Evolutionary conservation across 2,888 invertebrate genomes (phyloP).

Genomic region (Rhamnusium bicolor): DNA sequence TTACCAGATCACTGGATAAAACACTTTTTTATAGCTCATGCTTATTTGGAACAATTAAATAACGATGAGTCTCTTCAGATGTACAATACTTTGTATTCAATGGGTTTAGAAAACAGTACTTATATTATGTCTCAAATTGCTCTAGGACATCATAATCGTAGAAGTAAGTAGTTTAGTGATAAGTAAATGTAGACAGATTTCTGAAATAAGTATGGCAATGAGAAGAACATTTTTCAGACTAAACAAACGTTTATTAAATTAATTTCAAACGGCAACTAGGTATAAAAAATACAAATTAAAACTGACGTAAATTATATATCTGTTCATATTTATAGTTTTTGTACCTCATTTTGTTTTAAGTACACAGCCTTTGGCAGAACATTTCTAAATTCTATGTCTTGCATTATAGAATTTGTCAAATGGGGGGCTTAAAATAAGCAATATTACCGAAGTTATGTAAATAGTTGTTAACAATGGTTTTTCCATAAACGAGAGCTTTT

Average conservation of each 20-base stretch:
- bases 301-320: too few relatives aligned
- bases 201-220: too few relatives aligned
- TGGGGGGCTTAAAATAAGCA: background rate
- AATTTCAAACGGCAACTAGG: too few relatives aligned
- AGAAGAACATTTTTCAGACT: too few relatives aligned
- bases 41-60: slow-evolving; percentile 90
- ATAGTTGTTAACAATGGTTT: slow-evolving; percentile 16
- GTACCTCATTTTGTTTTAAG: background rate
- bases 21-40: slow-evolving; percentile 91
- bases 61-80: slow-evolving; percentile 92
- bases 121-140: slow-evolving; percentile 95
- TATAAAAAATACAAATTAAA: too few relatives aligned
- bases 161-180: slow-evolving; percentile 77
- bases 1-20: slow-evolving; percentile 95
- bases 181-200: too few relatives aligned
- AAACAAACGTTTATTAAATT: too few relatives aligned
- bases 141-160: slow-evolving; percentile 91
- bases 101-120: slow-evolving; percentile 90
- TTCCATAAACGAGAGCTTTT: slow-evolving; percentile 21
- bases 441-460: background rate
- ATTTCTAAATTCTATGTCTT: background rate
- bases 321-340: background rate
- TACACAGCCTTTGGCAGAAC: background rate
- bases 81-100: slow-evolving; percentile 82
- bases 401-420: background rate